Base-by-base conservation (phyloP, 2,113 vertebrate species). In the Eudyptes chrysolophus region DNA sequence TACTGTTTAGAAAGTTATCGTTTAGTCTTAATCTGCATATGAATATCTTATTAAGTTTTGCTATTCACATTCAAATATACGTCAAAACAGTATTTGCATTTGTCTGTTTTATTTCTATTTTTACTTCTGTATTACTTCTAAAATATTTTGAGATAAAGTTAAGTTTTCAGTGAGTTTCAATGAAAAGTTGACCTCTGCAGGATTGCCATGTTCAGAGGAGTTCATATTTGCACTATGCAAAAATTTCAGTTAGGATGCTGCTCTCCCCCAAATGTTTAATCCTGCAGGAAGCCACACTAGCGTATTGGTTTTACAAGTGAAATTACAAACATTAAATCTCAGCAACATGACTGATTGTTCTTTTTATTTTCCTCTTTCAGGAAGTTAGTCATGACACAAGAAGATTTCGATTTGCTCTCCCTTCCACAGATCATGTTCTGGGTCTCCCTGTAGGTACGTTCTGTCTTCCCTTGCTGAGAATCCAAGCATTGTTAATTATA, bases 361-460 rank as follows among this genome's bases (percentile, higher is more conserved):
- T 77, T 62, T 61, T 49, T 46, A 1, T 74, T 79, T 58, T 58
- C 42, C 17, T 74, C 25, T 92, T 97, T 48, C 95, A 99, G 99
- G 97, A 99, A 15, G 97, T 99, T 83, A 99, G 98, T 83, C 99
- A 99, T 29, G 99, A 99, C 96, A 99, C 99, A 1, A 98, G 99
- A 89, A 99, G 96, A 84, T 99, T 99, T 90, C 99, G 99, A 29
- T 99, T 99, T 34, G 99, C 99, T 4, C 98, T 99, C 87, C 99
- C 99, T 1, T 98, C 99, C 5, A 91, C 93, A 4, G 96, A 99
- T 24, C 99, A 99, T 16, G 32, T 99, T 82, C 98, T 99, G 76
- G 99, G 99, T 34, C 99, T 99, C 62, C 99, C 99, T 2, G 20
- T 99, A 2, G 99, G 99, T 99, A 89, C 21, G 99, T 98, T 81